These are phyloP conservation scores for Dascillus cervinus DNA, from an alignment of 2,888 invertebrate species.

Conservation along the genomic window DNA sequence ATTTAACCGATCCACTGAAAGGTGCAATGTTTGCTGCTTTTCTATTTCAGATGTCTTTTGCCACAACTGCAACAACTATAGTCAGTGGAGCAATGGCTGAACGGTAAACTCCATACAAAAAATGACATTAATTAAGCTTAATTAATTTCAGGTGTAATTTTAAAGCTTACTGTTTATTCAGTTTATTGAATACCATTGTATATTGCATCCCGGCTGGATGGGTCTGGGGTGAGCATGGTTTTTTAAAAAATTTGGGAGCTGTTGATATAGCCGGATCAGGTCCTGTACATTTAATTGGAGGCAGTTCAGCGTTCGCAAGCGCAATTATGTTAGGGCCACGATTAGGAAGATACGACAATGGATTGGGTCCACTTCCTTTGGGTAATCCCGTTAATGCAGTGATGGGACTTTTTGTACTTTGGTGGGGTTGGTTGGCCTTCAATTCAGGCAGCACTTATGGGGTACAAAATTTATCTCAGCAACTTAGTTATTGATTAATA, in stretches of 20 bases:
- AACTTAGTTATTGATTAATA: neutral
- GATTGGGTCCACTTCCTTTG: conserved; percentile 66
- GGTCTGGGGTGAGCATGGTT: conserved; percentile 87
- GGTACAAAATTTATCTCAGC: conserved; percentile 38
- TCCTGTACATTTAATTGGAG: conserved; percentile 81
- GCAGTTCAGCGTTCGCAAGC: conserved; percentile 74
- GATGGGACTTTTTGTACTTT: conserved; percentile 85
- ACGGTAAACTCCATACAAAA: conserved; percentile 47
- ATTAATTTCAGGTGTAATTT: conserved; percentile 74
- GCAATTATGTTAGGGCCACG: conserved; percentile 86
- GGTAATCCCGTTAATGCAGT: conserved; percentile 87
- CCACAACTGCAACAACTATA: conserved; percentile 85
- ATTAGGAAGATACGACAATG: conserved; percentile 73
- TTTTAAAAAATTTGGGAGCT: conserved; percentile 72
- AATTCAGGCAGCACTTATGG: conserved; percentile 88
- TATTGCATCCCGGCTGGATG: conserved; percentile 92
- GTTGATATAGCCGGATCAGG: conserved; percentile 92
- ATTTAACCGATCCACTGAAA: conserved; percentile 65
- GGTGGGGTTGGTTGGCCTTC: conserved; percentile 97
- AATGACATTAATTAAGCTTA: too few relatives aligned
- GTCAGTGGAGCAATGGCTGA: conserved; percentile 95
- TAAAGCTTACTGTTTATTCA: conserved; percentile 85
- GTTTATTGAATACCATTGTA: conserved; percentile 78
- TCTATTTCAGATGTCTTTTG: conserved; percentile 83
- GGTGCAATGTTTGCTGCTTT: conserved; percentile 83